Conservation (phyloP, 2,797 vertebrate genomes). For the Todus mexicanus region DNA sequence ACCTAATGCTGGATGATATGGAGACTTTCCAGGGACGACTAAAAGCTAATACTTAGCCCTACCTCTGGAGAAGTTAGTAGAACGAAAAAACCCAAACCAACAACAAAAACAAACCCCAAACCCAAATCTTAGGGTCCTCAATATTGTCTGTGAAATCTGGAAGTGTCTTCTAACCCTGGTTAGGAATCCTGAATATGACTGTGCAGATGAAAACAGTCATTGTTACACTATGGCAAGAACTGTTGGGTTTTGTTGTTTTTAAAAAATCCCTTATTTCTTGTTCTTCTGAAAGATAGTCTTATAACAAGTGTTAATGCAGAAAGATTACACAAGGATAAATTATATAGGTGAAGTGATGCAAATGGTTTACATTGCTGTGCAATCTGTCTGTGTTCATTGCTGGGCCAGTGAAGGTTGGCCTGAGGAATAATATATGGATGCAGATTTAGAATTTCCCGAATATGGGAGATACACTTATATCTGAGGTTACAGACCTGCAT, state of each 20-base stretch:
- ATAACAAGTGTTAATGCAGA: background rate
- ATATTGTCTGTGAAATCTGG: background rate
- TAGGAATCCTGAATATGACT: background rate
- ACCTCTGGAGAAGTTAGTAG: background rate
- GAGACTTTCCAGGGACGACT: background rate
- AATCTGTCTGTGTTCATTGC: background rate
- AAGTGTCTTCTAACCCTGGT: background rate
- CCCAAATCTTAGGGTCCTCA: background rate
- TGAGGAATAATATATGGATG: background rate
- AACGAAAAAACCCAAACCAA: background rate
- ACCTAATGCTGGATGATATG: background rate
- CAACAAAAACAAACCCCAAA: background rate
- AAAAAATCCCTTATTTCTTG: background rate
- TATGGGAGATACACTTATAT: background rate
- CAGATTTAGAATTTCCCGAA: background rate
- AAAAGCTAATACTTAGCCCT: background rate
- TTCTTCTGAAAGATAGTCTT: background rate
- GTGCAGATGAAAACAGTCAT: background rate
- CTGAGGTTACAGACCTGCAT: background rate
- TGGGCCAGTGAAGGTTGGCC: background rate
- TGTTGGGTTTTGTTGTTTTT: fast-evolving
- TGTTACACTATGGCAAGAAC: background rate
- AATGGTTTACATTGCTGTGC: background rate
- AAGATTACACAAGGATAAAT: background rate
- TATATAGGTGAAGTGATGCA: background rate